Evolutionary conservation across 2,113 vertebrate species (phyloP), one percentile per base, ranked within the genome.

Genomic region (Saimiri boliviensis): DNA sequence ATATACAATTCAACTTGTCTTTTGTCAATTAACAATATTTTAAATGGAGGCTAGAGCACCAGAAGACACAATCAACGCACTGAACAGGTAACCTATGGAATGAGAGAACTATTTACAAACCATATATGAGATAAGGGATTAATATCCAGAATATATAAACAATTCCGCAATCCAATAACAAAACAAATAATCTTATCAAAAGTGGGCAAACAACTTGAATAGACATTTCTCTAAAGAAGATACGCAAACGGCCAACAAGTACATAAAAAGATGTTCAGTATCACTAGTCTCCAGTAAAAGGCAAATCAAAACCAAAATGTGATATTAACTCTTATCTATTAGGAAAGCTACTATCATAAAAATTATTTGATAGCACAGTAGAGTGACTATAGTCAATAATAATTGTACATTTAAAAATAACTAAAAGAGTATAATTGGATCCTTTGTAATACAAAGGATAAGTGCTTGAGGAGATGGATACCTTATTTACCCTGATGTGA

Each of bases 41-140:
- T 79, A 93, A 93, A 58, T 91, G 21, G 86, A 37, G 27, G 3
- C 42, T 63, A 21, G 25, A 91, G 3, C 58, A 97, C 45, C 19
- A 86, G 74, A 94, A 21, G 52, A 71, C 52, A 91, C 49, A 79
- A 81, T 77, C 60, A 93, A 68, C 7, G 79, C n/a, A 56, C 14
- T 77, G 35, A 73, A 81, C 68, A 95, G 19, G 10, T 45, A 86
- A 45, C 47, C 73, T 89, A 70, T 56, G 21, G 12, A 40, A 86
- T 82, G 45, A 49, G 52, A 96, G 87, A 96, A 95, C 81, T 80
- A 86, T 32, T 73, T 63, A 49, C 30, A 91, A 81, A 30, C 42
- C 16, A 66, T 63, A 3, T 63, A 92, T 76, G 8, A 90, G 58
- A 82, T 52, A 86, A 63, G 35, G 17, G 8, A 56, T 63, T 93